Conservation (phyloP, 2,797 vertebrate species). For the Sciaenops ocellatus region DNA sequence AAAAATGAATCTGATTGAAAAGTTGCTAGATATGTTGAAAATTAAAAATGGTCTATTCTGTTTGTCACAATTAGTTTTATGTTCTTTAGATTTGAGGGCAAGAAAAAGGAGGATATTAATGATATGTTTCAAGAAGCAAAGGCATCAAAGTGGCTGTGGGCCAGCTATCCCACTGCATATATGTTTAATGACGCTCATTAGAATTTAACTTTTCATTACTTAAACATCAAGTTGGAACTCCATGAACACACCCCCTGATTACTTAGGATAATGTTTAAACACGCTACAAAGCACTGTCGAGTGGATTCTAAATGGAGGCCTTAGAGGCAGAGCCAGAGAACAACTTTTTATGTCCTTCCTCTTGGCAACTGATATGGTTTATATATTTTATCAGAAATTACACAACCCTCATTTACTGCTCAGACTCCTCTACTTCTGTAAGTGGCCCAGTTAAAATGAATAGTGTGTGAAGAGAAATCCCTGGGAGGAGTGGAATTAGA, state of each 20-base stretch:
- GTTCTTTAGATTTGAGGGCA: constrained; percentile 33
- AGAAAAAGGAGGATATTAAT: constrained; percentile 61
- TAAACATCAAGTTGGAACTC: constrained; percentile 77
- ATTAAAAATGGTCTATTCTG: constrained; percentile 47
- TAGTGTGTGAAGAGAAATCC: constrained; percentile 24
- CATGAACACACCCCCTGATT: constrained; percentile 64
- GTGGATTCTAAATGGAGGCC: constrained; percentile 67
- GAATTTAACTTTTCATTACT: constrained; percentile 76
- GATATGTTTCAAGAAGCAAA: constrained; percentile 65
- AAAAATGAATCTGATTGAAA: constrained; percentile 49
- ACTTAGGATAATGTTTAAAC: constrained; percentile 76
- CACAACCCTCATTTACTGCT: constrained; percentile 54
- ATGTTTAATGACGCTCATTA: constrained; percentile 80
- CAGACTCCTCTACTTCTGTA: constrained; percentile 24
- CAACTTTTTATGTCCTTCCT: constrained; percentile 68
- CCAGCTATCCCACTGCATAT: constrained; percentile 76
- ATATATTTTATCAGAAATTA: constrained; percentile 63
- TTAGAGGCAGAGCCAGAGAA: constrained; percentile 66
- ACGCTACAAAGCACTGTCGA: constrained; percentile 67
- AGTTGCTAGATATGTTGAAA: constrained; percentile 30
- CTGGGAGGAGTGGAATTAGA: constrained; percentile 23
- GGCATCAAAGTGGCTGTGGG: constrained; percentile 73
- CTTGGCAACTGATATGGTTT: constrained; percentile 59
- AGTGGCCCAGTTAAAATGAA: constrained; percentile 24
- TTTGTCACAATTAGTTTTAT: constrained; percentile 54